Conservation (phyloP, 2,888 invertebrate genomes). For the Eupithecia dodoneata region DNA sequence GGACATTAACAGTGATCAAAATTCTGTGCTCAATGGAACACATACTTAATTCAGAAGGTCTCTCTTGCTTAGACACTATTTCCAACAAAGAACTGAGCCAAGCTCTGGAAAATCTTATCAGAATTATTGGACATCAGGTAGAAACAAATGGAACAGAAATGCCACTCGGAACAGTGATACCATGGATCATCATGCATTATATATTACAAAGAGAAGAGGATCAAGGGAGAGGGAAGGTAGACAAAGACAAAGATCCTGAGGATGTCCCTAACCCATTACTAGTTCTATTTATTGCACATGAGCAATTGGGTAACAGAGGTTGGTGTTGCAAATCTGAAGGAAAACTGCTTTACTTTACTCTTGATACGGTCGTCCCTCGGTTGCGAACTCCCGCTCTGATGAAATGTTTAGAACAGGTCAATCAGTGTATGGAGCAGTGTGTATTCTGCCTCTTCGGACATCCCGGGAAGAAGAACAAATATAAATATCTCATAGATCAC, state of each 20-base stretch:
- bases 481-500: slow-evolving; percentile 89
- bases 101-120: slow-evolving; percentile 89
- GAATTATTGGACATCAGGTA: slow-evolving; percentile 90
- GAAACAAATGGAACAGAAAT: slow-evolving; percentile 88
- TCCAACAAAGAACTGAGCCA: slow-evolving; percentile 85
- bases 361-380: slow-evolving; percentile 89
- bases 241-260: slow-evolving; percentile 76
- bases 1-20: slow-evolving; percentile 76
- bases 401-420: slow-evolving; percentile 87
- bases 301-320: slow-evolving; percentile 89
- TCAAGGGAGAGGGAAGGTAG: slow-evolving; percentile 83
- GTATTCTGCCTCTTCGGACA: slow-evolving; percentile 93
- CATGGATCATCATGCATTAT: slow-evolving; percentile 94
- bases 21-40: slow-evolving; percentile 77
- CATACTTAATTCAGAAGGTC: slow-evolving; percentile 72
- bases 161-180: slow-evolving; percentile 88
- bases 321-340: slow-evolving; percentile 93
- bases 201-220: slow-evolving; percentile 90
- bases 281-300: slow-evolving; percentile 92
- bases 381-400: slow-evolving; percentile 87
- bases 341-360: slow-evolving; percentile 89
- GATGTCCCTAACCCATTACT: slow-evolving; percentile 89
- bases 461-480: slow-evolving; percentile 87
- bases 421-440: slow-evolving; percentile 92
- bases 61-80: slow-evolving; percentile 80